Evolutionary conservation across 2,888 invertebrate species (phyloP).

Genomic region (Amblyteles armatorius): DNA sequence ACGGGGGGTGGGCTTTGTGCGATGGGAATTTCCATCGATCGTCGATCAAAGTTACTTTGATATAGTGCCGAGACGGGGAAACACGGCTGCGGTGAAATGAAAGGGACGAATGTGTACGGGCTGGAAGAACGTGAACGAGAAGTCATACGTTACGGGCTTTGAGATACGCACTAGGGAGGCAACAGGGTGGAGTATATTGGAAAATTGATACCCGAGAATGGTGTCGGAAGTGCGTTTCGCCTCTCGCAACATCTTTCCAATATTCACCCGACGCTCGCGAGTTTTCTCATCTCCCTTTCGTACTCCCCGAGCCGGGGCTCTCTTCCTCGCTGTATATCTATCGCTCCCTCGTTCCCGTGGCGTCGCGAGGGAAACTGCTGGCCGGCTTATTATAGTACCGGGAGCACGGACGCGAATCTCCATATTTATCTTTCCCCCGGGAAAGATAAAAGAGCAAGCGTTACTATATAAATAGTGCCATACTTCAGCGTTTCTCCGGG

Average conservation of each 20-base stretch:
- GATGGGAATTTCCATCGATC: background rate
- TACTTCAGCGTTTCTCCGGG: constrained; percentile 48
- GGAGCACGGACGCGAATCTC: constrained; percentile 65
- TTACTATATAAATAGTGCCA: constrained; percentile 54
- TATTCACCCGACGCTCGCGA: constrained; percentile 41
- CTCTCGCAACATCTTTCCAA: constrained; percentile 52
- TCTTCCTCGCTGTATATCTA: background rate
- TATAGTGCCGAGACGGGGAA: background rate
- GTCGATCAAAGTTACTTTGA: background rate
- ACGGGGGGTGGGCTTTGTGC: background rate
- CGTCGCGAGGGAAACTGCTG: constrained; percentile 40
- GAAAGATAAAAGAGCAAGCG: constrained; percentile 68
- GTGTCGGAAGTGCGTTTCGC: constrained; percentile 63
- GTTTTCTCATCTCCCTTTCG: constrained; percentile 8
- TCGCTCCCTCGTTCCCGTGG: background rate
- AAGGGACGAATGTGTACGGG: constrained; percentile 1
- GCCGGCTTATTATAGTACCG: constrained; percentile 31
- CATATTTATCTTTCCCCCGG: constrained; percentile 71
- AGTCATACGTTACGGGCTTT: constrained; percentile 16
- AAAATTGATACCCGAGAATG: constrained; percentile 66
- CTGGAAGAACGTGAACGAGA: background rate
- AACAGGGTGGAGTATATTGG: constrained; percentile 51
- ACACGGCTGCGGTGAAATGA: background rate
- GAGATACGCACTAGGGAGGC: constrained; percentile 31
- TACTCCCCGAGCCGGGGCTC: background rate